Percentiles rank a stretch among this genome's conserved stretches.
Conservation (phyloP, 2,888 invertebrate species). For the Drosophila koepferae region DNA sequence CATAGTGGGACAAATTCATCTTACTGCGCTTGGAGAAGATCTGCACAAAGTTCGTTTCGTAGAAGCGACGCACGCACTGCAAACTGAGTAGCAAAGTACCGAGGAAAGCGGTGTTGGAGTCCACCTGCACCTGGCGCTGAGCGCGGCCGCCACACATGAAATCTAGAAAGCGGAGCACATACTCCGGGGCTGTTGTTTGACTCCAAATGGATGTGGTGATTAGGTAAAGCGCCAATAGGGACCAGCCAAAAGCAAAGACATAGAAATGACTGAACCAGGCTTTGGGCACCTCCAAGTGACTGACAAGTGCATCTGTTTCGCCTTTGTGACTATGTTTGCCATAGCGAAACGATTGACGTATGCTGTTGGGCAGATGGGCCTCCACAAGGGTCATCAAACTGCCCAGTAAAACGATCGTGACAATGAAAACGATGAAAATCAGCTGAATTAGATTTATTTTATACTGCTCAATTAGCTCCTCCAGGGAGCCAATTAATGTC, state of each 20-base stretch:
- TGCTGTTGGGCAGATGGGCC: conserved; percentile 88
- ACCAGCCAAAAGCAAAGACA: conserved; percentile 88
- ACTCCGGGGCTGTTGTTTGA: conserved; percentile 85
- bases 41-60: conserved; percentile 92
- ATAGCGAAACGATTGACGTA: conserved; percentile 89
- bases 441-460: conserved; percentile 79
- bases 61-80: conserved; percentile 91
- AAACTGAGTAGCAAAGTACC: conserved; percentile 88
- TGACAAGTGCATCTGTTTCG: conserved; percentile 80
- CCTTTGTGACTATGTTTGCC: conserved; percentile 90
- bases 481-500: conserved; percentile 36
- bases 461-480: conserved; percentile 63
- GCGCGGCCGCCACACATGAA: conserved; percentile 84
- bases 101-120: conserved; percentile 86
- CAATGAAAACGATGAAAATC: conserved; percentile 80
- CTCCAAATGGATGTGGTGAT: conserved; percentile 83
- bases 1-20: conserved; percentile 92
- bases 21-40: conserved; percentile 91
- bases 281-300: conserved; percentile 89
- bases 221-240: conserved; percentile 81
- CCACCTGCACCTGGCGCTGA: conserved; percentile 81
- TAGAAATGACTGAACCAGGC: conserved; percentile 94
- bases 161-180: conserved; percentile 82
- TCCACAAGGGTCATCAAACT: conserved; percentile 89
- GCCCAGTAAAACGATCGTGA: conserved; percentile 86